Percentiles rank a stretch among this genome's conserved stretches.
These are phyloP conservation scores for Passer montanus DNA, from an alignment of 2,113 vertebrate genomes.

Conservation along the genomic window DNA sequence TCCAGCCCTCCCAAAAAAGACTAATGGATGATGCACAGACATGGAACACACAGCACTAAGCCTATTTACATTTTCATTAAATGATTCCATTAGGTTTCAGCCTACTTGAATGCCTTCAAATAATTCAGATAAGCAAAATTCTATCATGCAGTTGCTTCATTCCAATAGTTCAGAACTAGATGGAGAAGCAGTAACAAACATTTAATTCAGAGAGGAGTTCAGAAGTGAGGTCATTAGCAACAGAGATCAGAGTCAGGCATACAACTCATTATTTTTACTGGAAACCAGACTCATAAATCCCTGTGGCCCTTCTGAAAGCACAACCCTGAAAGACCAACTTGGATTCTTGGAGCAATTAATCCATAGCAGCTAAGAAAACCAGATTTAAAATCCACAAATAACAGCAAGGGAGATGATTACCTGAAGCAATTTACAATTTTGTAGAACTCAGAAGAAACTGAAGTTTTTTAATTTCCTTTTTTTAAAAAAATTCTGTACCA, in stretches of 20 bases:
- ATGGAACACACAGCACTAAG: not conserved
- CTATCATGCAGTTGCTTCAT: slow-evolving; percentile 21
- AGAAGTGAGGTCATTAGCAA: not conserved
- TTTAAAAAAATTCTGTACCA: not conserved
- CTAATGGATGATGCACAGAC: not conserved
- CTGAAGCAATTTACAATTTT: not conserved
- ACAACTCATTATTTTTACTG: slow-evolving; percentile 47
- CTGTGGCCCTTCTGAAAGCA: not conserved
- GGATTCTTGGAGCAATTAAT: slow-evolving; percentile 1
- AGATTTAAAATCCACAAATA: slow-evolving; percentile 1
- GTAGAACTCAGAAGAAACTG: slow-evolving; percentile 16
- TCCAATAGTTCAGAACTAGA: not conserved
- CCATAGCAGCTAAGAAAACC: not conserved
- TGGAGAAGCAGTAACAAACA: not conserved
- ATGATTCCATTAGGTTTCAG: not conserved
- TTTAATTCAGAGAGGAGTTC: slow-evolving; percentile 3
- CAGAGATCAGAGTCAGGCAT: not conserved
- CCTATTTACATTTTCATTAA: slow-evolving; percentile 43
- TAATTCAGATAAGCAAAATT: slow-evolving; percentile 26
- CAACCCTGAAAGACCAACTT: not conserved
- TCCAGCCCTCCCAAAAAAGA: not conserved
- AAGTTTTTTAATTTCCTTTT: not conserved
- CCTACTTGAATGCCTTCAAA: slow-evolving; percentile 39
- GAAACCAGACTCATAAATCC: slow-evolving; percentile 38
- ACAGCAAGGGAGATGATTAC: not conserved